These are phyloP conservation scores for Polyodon spathula DNA, from an alignment of 2,113 vertebrate genomes.

Conservation along the genomic window DNA sequence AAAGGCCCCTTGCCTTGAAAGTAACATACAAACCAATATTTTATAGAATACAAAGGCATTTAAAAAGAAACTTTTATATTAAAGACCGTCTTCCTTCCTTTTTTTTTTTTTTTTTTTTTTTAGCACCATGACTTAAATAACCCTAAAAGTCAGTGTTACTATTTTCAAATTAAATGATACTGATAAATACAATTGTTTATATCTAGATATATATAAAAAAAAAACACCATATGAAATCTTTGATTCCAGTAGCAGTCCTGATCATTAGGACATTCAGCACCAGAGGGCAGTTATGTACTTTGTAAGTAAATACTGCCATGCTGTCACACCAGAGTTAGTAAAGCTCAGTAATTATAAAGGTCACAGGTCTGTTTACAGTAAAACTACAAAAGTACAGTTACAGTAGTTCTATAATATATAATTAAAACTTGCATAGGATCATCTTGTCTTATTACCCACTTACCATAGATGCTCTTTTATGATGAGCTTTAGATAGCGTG, in stretches of 20 bases:
- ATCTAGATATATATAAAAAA: slow-evolving; percentile 49
- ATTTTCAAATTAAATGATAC: slow-evolving; percentile 16
- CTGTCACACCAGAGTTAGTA: slow-evolving; percentile 40
- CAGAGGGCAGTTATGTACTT: slow-evolving; percentile 61
- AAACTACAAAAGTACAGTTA: slow-evolving; percentile 30
- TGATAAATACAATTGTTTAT: slow-evolving; percentile 38
- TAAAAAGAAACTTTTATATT: slow-evolving; percentile 51
- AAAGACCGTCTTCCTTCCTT: slow-evolving; percentile 56
- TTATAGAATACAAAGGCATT: slow-evolving; percentile 63
- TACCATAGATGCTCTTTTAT: slow-evolving; percentile 28
- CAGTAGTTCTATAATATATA: slow-evolving; percentile 32
- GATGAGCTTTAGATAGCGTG: slow-evolving; percentile 35
- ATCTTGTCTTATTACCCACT: slow-evolving; percentile 53
- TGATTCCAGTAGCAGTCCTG: slow-evolving; percentile 73
- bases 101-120: slow-evolving; percentile 42
- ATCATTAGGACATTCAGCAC: slow-evolving; percentile 78
- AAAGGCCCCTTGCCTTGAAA: slow-evolving; percentile 30
- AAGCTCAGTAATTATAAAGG: slow-evolving; percentile 62
- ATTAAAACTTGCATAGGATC: slow-evolving; percentile 57
- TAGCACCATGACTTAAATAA: slow-evolving; percentile 82
- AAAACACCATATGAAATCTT: slow-evolving; percentile 50
- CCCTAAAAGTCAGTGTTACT: slow-evolving; percentile 73
- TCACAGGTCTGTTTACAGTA: slow-evolving; percentile 47
- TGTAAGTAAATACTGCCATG: slow-evolving; percentile 63
- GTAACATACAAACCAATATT: slow-evolving; percentile 25